These are phyloP conservation scores for Sminthurinus aureus DNA, from an alignment of 2,888 invertebrate genomes.

Conservation along the genomic window DNA sequence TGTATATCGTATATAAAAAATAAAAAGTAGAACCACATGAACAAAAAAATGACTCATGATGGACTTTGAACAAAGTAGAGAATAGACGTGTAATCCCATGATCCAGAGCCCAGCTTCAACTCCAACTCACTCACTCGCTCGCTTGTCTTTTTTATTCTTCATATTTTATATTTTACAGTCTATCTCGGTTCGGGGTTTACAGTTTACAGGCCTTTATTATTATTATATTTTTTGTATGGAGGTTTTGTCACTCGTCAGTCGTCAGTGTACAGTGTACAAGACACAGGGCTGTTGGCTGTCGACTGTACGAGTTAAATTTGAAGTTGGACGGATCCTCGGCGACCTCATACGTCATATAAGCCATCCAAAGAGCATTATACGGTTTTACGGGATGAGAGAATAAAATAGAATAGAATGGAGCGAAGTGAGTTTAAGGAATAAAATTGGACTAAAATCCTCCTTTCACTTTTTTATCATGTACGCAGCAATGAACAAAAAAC, in stretches of 20 bases:
- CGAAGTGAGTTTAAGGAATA: not conserved
- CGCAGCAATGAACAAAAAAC: not conserved
- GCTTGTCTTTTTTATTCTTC: not conserved
- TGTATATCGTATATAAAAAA: not conserved
- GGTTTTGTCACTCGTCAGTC: not conserved
- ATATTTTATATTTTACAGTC: not conserved
- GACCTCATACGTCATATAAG: too few species aligned
- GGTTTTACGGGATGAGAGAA: not conserved
- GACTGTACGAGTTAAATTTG: not conserved
- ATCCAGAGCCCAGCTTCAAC: slow-evolving; percentile 7
- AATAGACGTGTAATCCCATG: slow-evolving; percentile 25
- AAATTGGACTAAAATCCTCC: not conserved
- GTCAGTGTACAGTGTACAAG: not conserved
- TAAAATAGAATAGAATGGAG: not conserved
- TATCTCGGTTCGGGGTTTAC: too few species aligned
- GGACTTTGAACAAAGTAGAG: not conserved
- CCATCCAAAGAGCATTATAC: not conserved
- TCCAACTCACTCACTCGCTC: not conserved
- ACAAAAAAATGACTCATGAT: slow-evolving; percentile 39
- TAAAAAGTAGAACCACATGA: slow-evolving; percentile 9
- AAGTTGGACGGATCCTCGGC: too few species aligned
- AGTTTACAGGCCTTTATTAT: too few species aligned
- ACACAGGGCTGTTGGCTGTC: too few species aligned
- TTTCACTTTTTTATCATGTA: not conserved
- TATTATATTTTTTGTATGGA: too few species aligned